Evolutionary conservation across 1,140 invertebrate species (phyloP).

Genomic region (Sminthurides bifidus): DNA sequence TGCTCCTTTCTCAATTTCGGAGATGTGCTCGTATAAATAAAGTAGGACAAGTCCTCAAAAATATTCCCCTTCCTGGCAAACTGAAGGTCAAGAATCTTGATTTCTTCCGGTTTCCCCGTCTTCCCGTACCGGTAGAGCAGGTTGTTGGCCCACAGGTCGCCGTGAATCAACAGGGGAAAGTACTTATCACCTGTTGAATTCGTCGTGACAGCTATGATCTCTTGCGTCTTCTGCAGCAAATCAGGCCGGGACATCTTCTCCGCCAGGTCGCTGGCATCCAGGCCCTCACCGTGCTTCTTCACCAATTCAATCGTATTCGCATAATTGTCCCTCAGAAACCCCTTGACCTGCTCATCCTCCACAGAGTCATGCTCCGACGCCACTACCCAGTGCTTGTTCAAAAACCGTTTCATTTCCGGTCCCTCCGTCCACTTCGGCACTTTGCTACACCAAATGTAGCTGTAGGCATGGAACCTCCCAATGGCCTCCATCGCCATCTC

Average conservation of each 20-base stretch:
- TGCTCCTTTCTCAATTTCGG: conserved; percentile 11
- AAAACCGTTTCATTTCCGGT: background rate
- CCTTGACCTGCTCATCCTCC: background rate
- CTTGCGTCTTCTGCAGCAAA: background rate
- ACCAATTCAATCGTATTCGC: background rate
- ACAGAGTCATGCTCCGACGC: background rate
- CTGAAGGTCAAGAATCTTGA: conserved; percentile 22
- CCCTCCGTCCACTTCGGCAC: conserved; percentile 7
- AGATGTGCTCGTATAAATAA: conserved; percentile 9
- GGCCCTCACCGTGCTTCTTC: background rate
- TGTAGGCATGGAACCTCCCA: conserved; percentile 21
- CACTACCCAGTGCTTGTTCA: background rate
- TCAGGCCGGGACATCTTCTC: background rate
- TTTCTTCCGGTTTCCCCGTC: conserved; percentile 31
- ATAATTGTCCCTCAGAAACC: background rate
- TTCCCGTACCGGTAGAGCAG: conserved; percentile 40
- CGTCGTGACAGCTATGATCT: background rate
- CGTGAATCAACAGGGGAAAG: background rate
- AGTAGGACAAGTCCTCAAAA: conserved; percentile 12
- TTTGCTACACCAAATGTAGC: conserved; percentile 10
- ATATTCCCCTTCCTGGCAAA: conserved; percentile 11
- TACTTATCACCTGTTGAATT: background rate
- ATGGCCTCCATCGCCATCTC: conserved; percentile 12
- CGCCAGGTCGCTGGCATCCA: background rate
- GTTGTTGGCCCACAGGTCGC: conserved; percentile 38